phyloP scores from a whole-genome alignment of 2,888 invertebrate genomes.

The Calliphora vomitoria region DNA sequence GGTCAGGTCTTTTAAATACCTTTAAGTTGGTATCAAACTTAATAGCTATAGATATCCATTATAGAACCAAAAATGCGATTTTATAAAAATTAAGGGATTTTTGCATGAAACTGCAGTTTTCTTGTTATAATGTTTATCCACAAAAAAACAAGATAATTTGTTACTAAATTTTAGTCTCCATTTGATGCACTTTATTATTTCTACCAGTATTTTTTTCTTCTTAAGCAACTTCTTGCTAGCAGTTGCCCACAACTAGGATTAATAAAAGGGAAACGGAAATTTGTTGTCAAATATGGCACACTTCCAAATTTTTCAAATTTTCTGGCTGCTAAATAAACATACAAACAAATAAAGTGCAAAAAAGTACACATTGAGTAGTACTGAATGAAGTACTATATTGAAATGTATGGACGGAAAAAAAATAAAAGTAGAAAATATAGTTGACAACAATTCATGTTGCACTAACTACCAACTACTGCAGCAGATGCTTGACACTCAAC shows the following conservation, averaged over 20 bases:
- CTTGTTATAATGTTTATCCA: too few relatives aligned
- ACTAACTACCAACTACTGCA: slow-evolving; percentile 30
- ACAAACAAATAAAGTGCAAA: slow-evolving; percentile 45
- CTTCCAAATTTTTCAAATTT: slow-evolving; percentile 61
- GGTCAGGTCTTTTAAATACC: too few relatives aligned
- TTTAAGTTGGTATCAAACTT: too few relatives aligned
- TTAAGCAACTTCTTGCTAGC: not conserved
- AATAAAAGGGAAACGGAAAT: slow-evolving; percentile 53
- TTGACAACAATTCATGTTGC: slow-evolving; percentile 43
- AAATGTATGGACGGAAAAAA: not conserved
- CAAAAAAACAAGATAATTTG: too few relatives aligned
- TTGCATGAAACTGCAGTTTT: too few relatives aligned
- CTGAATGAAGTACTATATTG: not conserved
- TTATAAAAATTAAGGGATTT: too few relatives aligned
- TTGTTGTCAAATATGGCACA: slow-evolving; percentile 67
- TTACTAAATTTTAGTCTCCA: not conserved
- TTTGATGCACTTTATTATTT: not conserved
- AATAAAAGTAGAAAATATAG: not conserved
- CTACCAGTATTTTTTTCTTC: not conserved
- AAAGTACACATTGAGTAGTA: not conserved
- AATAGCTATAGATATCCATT: too few relatives aligned
- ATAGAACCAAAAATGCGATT: too few relatives aligned
- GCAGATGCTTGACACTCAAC: slow-evolving; percentile 62
- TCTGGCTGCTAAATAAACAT: slow-evolving; percentile 46
- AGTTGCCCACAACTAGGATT: slow-evolving; percentile 22